These are phyloP conservation scores for Penaeus japonicus DNA, from an alignment of 1,140 invertebrate species.

Conservation along the genomic window DNA sequence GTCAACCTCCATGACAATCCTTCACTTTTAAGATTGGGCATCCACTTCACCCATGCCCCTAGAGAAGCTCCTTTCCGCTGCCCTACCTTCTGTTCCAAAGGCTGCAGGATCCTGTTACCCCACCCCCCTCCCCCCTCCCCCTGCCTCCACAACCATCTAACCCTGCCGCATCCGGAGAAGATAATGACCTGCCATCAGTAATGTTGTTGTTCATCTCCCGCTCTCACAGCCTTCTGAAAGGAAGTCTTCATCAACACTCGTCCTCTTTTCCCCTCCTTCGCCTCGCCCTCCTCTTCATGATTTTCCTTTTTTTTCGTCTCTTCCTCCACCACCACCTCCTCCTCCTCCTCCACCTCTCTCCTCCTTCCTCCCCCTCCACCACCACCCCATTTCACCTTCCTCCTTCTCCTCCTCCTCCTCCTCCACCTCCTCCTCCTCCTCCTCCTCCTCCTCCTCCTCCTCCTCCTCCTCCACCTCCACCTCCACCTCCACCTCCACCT, in stretches of 20 bases:
- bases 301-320: neutral
- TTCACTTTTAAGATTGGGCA: neutral
- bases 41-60: neutral
- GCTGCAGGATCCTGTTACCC: too few species aligned
- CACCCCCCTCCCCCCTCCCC: too few species aligned
- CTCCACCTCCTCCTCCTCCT: neutral
- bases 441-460: neutral
- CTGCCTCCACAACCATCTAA: too few species aligned
- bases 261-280: neutral
- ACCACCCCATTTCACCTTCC: neutral
- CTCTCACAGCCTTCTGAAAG: too few species aligned
- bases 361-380: neutral
- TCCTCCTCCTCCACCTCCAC: too few species aligned
- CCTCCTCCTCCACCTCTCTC: neutral
- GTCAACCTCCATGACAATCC: neutral
- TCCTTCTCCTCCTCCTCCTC: neutral
- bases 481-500: neutral
- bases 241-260: neutral
- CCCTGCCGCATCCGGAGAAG: too few species aligned
- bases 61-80: too few species aligned
- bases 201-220: too few species aligned
- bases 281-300: neutral
- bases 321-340: neutral
- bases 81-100: too few species aligned
- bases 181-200: too few species aligned